phyloP scores from a whole-genome alignment of 1,140 invertebrate genomes.

The Vanessa atalanta region DNA sequence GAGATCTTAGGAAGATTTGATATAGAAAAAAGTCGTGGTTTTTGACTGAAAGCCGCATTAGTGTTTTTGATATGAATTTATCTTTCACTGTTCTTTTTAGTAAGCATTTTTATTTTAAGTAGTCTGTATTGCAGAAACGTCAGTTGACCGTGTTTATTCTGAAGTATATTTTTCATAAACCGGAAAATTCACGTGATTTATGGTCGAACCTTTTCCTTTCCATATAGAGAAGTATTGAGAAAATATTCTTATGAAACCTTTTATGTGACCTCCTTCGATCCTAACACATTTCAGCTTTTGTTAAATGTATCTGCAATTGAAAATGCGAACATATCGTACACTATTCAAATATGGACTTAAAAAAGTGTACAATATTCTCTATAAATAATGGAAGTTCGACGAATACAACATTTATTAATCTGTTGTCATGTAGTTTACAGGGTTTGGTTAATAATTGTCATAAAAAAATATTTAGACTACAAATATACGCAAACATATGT shows the following conservation, averaged over 20 bases:
- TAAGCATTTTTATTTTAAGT: not conserved
- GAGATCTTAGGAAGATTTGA: not conserved
- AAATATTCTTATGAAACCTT: not conserved
- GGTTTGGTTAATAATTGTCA: no score
- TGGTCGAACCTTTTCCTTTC: slow-evolving; percentile 10
- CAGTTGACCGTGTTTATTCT: not conserved
- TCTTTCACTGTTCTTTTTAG: not conserved
- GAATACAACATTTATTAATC: no score
- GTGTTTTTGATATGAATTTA: no score
- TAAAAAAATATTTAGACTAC: no score
- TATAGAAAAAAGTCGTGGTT: not conserved
- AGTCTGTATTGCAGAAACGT: not conserved
- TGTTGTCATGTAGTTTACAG: no score
- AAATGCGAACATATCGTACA: not conserved
- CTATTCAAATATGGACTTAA: not conserved
- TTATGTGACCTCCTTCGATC: not conserved
- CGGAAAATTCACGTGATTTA: slow-evolving; percentile 7
- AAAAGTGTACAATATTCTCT: no score
- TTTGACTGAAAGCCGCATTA: not conserved
- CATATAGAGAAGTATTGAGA: slow-evolving; percentile 8
- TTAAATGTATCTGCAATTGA: not conserved
- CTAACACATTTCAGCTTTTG: not conserved
- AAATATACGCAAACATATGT: no score
- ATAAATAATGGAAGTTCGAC: no score
- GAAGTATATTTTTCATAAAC: not conserved